Conservation (phyloP, 2,888 invertebrate species). For the Drosophila nigritarsus region DNA sequence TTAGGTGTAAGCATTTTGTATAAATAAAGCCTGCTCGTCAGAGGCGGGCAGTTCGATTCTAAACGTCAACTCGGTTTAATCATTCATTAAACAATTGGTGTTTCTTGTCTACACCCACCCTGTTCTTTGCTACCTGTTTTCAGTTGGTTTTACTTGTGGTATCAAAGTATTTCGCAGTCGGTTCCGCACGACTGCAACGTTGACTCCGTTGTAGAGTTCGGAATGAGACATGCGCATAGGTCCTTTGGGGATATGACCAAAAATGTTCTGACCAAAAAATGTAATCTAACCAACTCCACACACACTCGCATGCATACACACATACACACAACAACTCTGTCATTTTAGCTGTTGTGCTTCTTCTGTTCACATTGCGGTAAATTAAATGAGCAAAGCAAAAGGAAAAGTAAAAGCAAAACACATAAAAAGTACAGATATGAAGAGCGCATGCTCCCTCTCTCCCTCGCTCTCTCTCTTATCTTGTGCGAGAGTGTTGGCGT, state of each 20-base stretch:
- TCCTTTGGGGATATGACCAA: not conserved
- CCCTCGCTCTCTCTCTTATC: not conserved
- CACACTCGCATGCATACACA: not conserved
- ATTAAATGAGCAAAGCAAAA: not conserved
- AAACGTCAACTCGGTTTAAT: no score
- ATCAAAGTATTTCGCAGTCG: not conserved
- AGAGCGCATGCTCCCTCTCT: conserved; percentile 5
- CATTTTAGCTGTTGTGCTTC: not conserved
- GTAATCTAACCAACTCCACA: not conserved
- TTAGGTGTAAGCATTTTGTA: no score
- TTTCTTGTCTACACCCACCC: not conserved
- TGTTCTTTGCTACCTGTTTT: not conserved
- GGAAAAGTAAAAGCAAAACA: not conserved
- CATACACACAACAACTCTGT: not conserved
- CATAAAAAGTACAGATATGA: not conserved
- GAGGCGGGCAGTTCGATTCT: no score
- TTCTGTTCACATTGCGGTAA: not conserved
- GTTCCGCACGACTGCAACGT: not conserved
- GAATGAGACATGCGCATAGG: not conserved
- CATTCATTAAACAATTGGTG: no score
- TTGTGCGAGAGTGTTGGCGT: not conserved
- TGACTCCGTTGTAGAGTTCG: not conserved
- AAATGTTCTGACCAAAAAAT: not conserved
- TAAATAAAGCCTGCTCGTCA: no score
- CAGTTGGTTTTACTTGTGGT: not conserved